Evolutionary conservation across 2,113 vertebrate genomes (phyloP).

Genomic region (Stegastes partitus): DNA sequence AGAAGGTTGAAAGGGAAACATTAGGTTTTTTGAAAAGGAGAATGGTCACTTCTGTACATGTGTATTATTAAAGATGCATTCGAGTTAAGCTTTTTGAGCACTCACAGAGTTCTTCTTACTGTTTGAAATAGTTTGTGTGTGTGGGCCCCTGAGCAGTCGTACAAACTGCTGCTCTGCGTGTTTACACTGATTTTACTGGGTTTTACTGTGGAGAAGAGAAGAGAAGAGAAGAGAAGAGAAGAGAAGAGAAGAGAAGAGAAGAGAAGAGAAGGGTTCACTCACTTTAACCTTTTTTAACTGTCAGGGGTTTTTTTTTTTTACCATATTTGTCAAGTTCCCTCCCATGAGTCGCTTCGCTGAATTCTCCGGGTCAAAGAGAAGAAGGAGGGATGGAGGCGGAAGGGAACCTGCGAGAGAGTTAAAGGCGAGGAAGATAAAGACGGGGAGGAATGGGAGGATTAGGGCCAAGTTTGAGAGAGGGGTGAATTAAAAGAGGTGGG

Average conservation of each 20-base stretch:
- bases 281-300: constrained; percentile 49
- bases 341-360: constrained; percentile 45
- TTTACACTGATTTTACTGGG: constrained; percentile 21
- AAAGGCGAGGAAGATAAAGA: constrained; percentile 31
- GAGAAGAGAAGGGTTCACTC: constrained; percentile 16
- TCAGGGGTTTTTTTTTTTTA: constrained; percentile 60
- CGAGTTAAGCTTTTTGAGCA: too few relatives aligned
- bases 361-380: constrained; percentile 13
- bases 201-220: background rate
- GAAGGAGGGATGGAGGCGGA: constrained; percentile 19
- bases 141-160: background rate
- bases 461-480: constrained; percentile 24
- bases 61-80: background rate
- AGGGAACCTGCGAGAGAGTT: constrained; percentile 28
- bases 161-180: constrained; percentile 18
- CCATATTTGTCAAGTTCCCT: constrained; percentile 74
- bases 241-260: constrained; percentile 14
- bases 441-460: constrained; percentile 58
- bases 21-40: background rate
- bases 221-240: constrained; percentile 23
- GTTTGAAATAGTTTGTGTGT: background rate
- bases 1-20: background rate
- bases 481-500: constrained; percentile 54
- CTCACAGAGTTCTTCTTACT: too few relatives aligned
- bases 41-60: background rate